A percentile compares a stretch with the other conserved stretches of the same genome.
These are phyloP conservation scores for Pangasianodon hypophthalmus DNA, from an alignment of 2,113 vertebrate genomes.

Conservation along the genomic window DNA sequence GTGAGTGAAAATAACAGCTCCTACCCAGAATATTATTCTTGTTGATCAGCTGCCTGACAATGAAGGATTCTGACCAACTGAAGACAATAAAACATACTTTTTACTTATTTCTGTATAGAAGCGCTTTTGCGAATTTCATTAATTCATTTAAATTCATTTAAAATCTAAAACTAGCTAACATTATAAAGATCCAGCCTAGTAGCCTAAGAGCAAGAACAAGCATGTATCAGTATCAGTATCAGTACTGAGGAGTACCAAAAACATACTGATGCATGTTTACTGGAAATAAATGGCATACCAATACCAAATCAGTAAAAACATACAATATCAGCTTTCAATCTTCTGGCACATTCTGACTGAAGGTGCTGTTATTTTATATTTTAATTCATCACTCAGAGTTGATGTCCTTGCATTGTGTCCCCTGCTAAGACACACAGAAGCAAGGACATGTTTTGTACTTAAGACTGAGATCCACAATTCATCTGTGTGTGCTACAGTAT, in stretches of 20 bases:
- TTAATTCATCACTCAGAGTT: not conserved
- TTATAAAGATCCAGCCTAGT: not conserved
- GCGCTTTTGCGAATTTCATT: not conserved
- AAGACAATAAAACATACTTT: not conserved
- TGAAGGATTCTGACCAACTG: not conserved
- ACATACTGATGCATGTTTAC: not conserved
- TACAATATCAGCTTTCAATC: not conserved
- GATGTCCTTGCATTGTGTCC: not conserved
- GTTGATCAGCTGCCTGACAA: not conserved
- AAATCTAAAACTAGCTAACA: not conserved
- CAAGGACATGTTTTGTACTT: conserved; percentile 4
- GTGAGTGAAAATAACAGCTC: not conserved
- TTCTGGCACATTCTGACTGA: not conserved
- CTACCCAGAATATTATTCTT: not conserved
- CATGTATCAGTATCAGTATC: not conserved
- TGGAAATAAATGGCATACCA: not conserved
- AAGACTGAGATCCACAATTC: not conserved
- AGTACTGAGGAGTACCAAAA: not conserved
- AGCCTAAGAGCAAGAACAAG: not conserved
- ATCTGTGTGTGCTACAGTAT: not conserved
- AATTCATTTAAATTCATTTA: not conserved
- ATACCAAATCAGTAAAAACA: not conserved
- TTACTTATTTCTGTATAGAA: not conserved
- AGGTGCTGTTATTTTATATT: not conserved
- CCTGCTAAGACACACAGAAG: not conserved